Conservation (phyloP, 2,113 vertebrate genomes). For the Tupaia chinensis region DNA sequence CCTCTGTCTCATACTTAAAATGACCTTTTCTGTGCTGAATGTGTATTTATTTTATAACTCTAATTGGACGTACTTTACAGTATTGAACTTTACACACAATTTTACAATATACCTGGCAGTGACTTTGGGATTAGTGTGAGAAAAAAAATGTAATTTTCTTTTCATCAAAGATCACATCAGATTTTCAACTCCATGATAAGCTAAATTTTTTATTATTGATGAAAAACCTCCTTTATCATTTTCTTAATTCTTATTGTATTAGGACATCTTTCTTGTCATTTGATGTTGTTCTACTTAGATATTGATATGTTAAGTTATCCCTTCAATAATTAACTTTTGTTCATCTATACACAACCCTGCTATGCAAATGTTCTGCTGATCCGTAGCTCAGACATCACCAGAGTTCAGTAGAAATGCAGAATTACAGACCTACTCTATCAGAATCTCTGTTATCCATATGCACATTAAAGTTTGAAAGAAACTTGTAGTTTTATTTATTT, state of each 20-base stretch:
- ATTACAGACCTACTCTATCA: neutral
- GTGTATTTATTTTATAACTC: slow-evolving; percentile 9
- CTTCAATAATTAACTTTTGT: slow-evolving; percentile 8
- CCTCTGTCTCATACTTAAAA: neutral
- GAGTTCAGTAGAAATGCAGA: slow-evolving; percentile 5
- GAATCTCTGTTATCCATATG: neutral
- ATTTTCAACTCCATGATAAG: neutral
- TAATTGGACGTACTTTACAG: neutral
- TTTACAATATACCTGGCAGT: neutral
- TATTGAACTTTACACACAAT: neutral
- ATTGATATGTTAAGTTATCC: neutral
- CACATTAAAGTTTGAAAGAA: neutral
- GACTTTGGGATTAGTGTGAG: neutral
- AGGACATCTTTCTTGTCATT: neutral
- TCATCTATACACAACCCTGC: neutral
- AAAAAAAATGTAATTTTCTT: slow-evolving; percentile 26
- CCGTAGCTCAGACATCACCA: neutral
- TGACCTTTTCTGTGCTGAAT: neutral
- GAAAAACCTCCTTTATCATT: slow-evolving; percentile 20
- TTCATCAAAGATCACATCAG: neutral
- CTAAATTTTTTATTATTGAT: slow-evolving; percentile 30
- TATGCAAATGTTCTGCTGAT: neutral
- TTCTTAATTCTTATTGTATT: slow-evolving; percentile 32
- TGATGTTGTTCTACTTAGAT: neutral
- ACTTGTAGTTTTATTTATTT: neutral